Evolutionary conservation across 2,113 vertebrate species (phyloP).

Genomic region (Cavia porcellus): DNA sequence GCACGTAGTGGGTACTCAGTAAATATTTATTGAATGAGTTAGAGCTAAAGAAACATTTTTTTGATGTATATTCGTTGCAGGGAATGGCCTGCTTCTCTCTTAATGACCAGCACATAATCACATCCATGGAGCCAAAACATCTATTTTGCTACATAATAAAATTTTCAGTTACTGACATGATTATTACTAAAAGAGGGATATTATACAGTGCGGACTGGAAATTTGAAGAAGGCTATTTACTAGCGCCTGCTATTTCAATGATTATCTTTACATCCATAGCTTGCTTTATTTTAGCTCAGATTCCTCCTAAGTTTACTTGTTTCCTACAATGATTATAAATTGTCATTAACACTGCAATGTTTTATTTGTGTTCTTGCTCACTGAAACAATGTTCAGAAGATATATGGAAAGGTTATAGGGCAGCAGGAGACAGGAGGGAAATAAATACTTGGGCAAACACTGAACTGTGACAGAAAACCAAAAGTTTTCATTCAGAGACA

Average conservation of each 20-base stretch:
- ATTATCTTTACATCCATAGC: neutral
- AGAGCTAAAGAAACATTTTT: constrained; percentile 14
- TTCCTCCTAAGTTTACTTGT: constrained; percentile 22
- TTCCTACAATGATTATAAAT: neutral
- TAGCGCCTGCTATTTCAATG: neutral
- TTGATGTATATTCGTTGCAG: neutral
- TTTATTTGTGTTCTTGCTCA: constrained; percentile 20
- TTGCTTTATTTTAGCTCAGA: constrained; percentile 40
- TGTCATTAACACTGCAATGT: neutral
- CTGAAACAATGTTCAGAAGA: constrained; percentile 10
- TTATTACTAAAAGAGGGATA: neutral
- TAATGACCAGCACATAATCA: constrained; percentile 19
- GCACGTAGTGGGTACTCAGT: neutral
- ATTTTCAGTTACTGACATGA: neutral
- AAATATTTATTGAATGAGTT: constrained; percentile 24
- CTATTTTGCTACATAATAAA: constrained; percentile 1
- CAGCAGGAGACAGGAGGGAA: neutral
- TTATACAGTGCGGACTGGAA: neutral
- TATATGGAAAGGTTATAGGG: neutral
- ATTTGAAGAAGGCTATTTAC: neutral
- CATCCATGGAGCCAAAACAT: neutral
- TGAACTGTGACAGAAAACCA: neutral
- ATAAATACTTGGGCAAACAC: neutral
- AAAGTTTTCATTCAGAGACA: neutral
- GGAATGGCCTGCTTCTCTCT: neutral